Evolutionary conservation across 1,140 invertebrate species (phyloP).

Genomic region (Drosophila leontia): DNA sequence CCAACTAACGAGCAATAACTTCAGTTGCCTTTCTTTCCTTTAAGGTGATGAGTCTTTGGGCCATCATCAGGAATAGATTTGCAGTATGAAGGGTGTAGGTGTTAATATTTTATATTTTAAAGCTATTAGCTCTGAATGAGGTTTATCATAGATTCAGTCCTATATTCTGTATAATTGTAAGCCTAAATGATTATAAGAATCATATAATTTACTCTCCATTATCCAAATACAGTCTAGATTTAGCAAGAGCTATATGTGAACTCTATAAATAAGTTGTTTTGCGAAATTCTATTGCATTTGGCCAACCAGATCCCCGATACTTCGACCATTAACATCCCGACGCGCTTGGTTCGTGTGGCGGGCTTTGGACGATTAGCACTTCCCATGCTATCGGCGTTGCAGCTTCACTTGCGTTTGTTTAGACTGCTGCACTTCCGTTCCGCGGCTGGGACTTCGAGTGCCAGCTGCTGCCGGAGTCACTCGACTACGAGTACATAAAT

Average conservation of each 20-base stretch:
- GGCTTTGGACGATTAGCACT: constrained; percentile 75
- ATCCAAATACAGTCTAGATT: neutral
- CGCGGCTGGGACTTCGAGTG: constrained; percentile 31
- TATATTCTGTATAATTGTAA: neutral
- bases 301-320: neutral
- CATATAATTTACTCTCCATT: neutral
- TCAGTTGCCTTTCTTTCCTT: neutral
- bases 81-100: neutral
- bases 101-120: neutral
- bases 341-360: constrained; percentile 52
- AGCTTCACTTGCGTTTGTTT: constrained; percentile 68
- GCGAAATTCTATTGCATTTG: neutral
- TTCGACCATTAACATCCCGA: constrained; percentile 7
- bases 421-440: constrained; percentile 80
- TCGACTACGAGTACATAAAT: neutral
- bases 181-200: neutral
- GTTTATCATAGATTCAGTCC: no score
- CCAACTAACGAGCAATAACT: constrained; percentile 56
- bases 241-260: no score
- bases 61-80: neutral
- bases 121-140: no score
- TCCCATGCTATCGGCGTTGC: constrained; percentile 52
- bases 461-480: constrained; percentile 60
- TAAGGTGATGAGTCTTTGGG: constrained; percentile 12
- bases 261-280: constrained; percentile 9